phyloP scores from a whole-genome alignment of 2,888 invertebrate genomes.

The Philopedon plagiatum region DNA sequence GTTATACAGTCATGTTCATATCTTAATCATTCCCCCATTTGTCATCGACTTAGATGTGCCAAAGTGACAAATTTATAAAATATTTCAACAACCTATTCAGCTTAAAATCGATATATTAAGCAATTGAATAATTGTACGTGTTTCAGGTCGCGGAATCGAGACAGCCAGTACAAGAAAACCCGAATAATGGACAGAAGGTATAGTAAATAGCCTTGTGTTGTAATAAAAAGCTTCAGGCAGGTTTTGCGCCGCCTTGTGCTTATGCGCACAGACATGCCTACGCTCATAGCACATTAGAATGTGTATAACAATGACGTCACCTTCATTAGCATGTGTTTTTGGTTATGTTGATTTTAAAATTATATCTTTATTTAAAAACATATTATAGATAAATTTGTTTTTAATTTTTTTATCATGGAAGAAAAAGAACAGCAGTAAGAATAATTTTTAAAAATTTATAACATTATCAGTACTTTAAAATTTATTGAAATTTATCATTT shows the following conservation, averaged over 20 bases:
- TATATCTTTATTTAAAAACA: neutral
- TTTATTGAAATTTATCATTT: neutral
- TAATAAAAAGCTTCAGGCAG: neutral
- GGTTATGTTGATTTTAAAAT: constrained; percentile 13
- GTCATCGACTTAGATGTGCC: too few species aligned
- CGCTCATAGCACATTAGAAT: neutral
- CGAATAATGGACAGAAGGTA: constrained; percentile 10
- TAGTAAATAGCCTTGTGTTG: too few species aligned
- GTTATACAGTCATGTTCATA: too few species aligned
- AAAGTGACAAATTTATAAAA: too few species aligned
- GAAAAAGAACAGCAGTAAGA: constrained; percentile 13
- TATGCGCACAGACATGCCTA: neutral
- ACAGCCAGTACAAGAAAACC: neutral
- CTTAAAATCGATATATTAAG: too few species aligned
- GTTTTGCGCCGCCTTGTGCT: neutral
- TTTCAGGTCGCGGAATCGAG: neutral
- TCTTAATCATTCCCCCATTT: too few species aligned
- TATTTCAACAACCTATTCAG: too few species aligned
- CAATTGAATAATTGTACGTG: too few species aligned
- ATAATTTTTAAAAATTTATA: neutral
- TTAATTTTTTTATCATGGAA: constrained; percentile 15
- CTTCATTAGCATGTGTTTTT: constrained; percentile 15
- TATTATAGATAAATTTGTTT: neutral
- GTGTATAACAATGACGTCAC: neutral
- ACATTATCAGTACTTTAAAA: neutral